These are phyloP conservation scores for Aethes cnicana DNA, from an alignment of 2,888 invertebrate species.

Conservation along the genomic window DNA sequence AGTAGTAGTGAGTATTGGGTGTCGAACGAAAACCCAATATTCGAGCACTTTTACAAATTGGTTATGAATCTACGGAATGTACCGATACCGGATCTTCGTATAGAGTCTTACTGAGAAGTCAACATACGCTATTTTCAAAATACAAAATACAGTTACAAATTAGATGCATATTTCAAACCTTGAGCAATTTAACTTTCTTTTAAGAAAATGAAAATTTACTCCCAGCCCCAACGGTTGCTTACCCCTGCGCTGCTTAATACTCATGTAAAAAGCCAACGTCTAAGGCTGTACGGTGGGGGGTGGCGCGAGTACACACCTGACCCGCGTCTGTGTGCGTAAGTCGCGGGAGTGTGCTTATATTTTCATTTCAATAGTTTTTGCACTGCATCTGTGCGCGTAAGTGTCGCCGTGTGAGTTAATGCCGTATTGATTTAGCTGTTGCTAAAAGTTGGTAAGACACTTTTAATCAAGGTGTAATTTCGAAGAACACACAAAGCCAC, in stretches of 20 bases:
- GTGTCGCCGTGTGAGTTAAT: slow-evolving; percentile 70
- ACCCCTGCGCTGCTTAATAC: slow-evolving; percentile 62
- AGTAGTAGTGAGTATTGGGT: too few relatives aligned
- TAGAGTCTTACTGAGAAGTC: too few relatives aligned
- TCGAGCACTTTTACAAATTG: too few relatives aligned
- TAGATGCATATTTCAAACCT: too few relatives aligned
- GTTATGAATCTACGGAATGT: too few relatives aligned
- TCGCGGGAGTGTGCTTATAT: slow-evolving; percentile 66
- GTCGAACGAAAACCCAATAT: too few relatives aligned
- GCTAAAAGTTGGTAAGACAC: slow-evolving; percentile 66
- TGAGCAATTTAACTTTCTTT: neutral
- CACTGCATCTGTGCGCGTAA: slow-evolving; percentile 63
- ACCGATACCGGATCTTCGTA: too few relatives aligned
- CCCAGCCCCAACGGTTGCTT: slow-evolving; percentile 52
- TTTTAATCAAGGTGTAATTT: slow-evolving; percentile 42
- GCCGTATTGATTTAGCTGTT: slow-evolving; percentile 74
- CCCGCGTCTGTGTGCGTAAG: slow-evolving; percentile 49
- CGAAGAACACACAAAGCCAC: too few relatives aligned
- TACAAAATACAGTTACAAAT: too few relatives aligned
- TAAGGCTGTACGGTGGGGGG: slow-evolving; percentile 64
- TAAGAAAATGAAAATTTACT: neutral
- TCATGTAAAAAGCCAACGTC: slow-evolving; percentile 81
- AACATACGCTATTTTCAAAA: too few relatives aligned
- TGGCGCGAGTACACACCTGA: slow-evolving; percentile 60
- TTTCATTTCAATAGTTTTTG: slow-evolving; percentile 82